Conservation (phyloP, 1,140 invertebrate species). For the Bilobella aurantiaca region DNA sequence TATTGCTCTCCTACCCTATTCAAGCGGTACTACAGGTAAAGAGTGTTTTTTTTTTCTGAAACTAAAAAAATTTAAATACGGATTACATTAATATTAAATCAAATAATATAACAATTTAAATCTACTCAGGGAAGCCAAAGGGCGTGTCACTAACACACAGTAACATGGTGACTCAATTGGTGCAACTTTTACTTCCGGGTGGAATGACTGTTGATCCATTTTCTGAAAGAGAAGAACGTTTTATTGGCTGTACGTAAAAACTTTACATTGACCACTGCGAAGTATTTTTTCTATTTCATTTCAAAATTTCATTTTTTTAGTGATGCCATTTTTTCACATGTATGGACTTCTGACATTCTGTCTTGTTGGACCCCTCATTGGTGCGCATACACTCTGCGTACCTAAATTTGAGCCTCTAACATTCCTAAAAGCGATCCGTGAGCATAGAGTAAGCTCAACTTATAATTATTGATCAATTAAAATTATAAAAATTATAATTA, state of each 20-base stretch:
- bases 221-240: not conserved
- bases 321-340: slow-evolving; percentile 15
- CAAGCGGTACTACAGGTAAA: slow-evolving; percentile 13
- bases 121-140: slow-evolving; percentile 6
- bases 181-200: not conserved
- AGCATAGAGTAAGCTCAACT: not conserved
- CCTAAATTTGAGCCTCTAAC: not conserved
- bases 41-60: not conserved
- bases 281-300: not conserved
- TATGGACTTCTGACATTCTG: slow-evolving; percentile 1
- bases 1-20: slow-evolving; percentile 8
- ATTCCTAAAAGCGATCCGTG: not conserved
- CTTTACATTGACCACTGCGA: not conserved
- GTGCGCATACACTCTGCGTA: not conserved
- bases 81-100: too few relatives aligned
- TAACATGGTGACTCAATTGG: slow-evolving; percentile 8
- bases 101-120: too few relatives aligned
- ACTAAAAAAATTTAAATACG: too few relatives aligned
- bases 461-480: too few relatives aligned
- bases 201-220: not conserved
- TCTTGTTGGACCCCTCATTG: not conserved
- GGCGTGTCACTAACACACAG: slow-evolving; percentile 10
- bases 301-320: not conserved
- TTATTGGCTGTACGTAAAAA: not conserved
- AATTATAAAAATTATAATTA: too few relatives aligned